Base-by-base conservation (phyloP, 2,113 vertebrate genomes). In the Lipophrys pholis region DNA sequence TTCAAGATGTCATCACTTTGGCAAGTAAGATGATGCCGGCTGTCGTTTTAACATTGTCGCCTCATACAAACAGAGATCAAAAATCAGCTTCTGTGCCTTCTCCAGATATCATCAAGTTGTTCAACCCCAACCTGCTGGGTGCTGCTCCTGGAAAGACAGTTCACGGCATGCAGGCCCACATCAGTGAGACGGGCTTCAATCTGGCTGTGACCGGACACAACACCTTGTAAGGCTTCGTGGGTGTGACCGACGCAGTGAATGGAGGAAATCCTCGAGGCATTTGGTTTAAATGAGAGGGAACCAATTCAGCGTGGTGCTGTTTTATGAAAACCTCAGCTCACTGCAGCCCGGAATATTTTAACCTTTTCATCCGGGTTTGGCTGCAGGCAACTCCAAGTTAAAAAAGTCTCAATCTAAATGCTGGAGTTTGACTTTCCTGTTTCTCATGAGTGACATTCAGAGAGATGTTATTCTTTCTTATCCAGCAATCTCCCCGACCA, bases 121-220 rank as follows among this genome's bases (percentile, higher is more conserved):
- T 95, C 62, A 95, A 94, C 65, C 94, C 94, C 8, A 71, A 42
- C 4, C 59, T 95, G 40, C 59, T 94, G 1, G 94, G 93, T 5
- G 87, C 93, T 1, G 88, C 93, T 39, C 90, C 85, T 1, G 90
- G 77, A 11, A 91, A 87, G 75, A 95, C 94, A 0, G 54, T 94
- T 1, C 87, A 93, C 1, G 92, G 93, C 17, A 89, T 81, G 81
- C 82, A 92, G 9, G 87, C 89, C 38, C 83, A 91, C 1, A 73
- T 94, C 76, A 91, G 87, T 5, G 90, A 94, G 10, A 93, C 94
- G 0, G 94, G 94, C 43, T 93, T 95, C 58, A 95, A 95, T 76
- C 85, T 95, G 83, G 94, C 94, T 1, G 91, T 94, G 59, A 94
- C 93, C 0, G 94, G 94, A 89, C 92, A 94, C 70, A 95, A 95